These are phyloP conservation scores for Rhodinocichla rosea DNA, from an alignment of 2,113 vertebrate genomes.

Conservation along the genomic window DNA sequence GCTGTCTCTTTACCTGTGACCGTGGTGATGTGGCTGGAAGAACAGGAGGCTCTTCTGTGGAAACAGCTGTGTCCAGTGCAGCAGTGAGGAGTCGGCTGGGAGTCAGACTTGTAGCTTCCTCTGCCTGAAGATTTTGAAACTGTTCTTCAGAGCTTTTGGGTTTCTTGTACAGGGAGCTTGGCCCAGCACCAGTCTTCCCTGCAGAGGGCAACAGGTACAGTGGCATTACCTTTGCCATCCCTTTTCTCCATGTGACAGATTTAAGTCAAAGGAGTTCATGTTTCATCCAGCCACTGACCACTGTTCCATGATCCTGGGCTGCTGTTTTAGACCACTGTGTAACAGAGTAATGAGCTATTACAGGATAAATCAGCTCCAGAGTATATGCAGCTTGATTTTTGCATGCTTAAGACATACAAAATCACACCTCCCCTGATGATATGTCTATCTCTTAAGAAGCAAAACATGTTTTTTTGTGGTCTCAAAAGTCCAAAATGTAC, in stretches of 20 bases:
- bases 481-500: neutral
- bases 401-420: neutral
- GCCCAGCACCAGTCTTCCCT: conserved; percentile 76
- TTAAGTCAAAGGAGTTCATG: neutral
- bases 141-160: conserved; percentile 54
- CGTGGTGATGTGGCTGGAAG: conserved; percentile 80
- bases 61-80: conserved; percentile 75
- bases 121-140: conserved; percentile 19
- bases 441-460: neutral
- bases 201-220: neutral
- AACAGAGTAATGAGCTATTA: neutral
- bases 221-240: neutral
- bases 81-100: conserved; percentile 55
- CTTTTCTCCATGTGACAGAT: neutral
- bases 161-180: conserved; percentile 80
- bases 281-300: neutral
- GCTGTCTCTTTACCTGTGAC: conserved; percentile 79
- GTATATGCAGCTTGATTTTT: neutral
- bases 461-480: neutral
- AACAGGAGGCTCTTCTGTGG: conserved; percentile 81
- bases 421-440: neutral
- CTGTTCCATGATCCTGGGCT: neutral
- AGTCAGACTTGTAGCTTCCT: conserved; percentile 63
- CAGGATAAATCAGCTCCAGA: neutral
- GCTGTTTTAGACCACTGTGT: neutral